These are phyloP conservation scores for Bicyclus anynana DNA, from an alignment of 1,140 invertebrate species.

Conservation along the genomic window DNA sequence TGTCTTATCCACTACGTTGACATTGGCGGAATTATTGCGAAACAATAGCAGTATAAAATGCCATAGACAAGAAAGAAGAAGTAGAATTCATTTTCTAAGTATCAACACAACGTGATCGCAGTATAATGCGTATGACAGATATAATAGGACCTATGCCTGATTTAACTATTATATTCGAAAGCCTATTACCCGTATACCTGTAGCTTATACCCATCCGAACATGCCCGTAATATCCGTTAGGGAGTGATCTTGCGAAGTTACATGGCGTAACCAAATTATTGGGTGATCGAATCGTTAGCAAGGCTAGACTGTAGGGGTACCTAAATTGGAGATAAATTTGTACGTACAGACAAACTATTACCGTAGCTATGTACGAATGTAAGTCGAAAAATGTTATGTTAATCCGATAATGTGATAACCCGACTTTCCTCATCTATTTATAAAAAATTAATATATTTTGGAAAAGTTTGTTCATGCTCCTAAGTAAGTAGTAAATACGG, in stretches of 20 bases:
- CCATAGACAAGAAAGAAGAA: not conserved
- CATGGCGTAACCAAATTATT: not conserved
- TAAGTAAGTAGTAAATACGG: too few species aligned
- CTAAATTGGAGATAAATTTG: too few species aligned
- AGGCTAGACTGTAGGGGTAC: not conserved
- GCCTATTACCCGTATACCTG: not conserved
- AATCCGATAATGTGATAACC: too few species aligned
- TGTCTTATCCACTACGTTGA: too few species aligned
- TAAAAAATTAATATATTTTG: too few species aligned
- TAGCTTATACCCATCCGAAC: not conserved
- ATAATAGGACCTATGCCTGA: conserved; percentile 1
- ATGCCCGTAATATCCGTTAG: not conserved
- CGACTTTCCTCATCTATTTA: too few species aligned
- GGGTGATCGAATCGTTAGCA: not conserved
- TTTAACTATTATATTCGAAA: conserved; percentile 3
- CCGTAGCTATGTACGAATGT: too few species aligned
- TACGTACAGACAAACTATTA: too few species aligned
- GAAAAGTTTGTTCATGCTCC: too few species aligned
- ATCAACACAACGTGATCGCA: not conserved
- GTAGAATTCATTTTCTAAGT: not conserved
- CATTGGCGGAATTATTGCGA: too few species aligned
- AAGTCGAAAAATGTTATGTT: too few species aligned
- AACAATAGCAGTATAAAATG: not conserved
- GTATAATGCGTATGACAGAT: not conserved
- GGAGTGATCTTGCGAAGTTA: not conserved